Conservation (phyloP, 35 echinoderm and acorn worm genomes). For the Apostichopus parvimensis region DNA sequence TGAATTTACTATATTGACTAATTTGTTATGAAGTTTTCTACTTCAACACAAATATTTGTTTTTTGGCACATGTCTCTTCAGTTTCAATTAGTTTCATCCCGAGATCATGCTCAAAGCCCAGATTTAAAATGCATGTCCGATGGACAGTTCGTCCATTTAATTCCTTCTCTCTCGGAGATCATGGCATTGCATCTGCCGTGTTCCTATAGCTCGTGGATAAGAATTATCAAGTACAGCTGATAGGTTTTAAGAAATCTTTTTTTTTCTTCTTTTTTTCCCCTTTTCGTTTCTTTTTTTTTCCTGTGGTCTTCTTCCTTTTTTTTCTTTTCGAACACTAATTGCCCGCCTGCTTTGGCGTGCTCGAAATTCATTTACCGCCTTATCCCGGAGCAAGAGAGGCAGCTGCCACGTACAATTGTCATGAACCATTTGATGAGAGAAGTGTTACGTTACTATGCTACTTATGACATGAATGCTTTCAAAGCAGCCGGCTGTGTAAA, state of each 20-base stretch:
- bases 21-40: no score
- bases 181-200: not conserved
- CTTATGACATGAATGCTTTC: not conserved
- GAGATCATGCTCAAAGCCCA: no score
- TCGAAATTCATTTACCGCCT: constrained; percentile 40
- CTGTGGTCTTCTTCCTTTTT: no score
- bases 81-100: no score
- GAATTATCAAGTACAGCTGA: not conserved
- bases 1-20: no score
- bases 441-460: constrained; percentile 12
- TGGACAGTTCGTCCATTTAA: no score
- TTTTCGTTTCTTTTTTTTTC: no score
- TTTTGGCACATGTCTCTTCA: no score
- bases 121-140: no score
- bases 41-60: no score
- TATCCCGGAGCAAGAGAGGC: not conserved
- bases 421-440: not conserved
- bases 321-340: constrained; percentile 5
- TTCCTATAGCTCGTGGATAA: not conserved
- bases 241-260: not conserved
- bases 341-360: not conserved
- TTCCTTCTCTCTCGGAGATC: not conserved
- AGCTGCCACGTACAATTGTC: constrained; percentile 9
- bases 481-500: not conserved
- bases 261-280: no score